Conservation (phyloP, 2,797 vertebrate species). For the Tachyglossus aculeatus region DNA sequence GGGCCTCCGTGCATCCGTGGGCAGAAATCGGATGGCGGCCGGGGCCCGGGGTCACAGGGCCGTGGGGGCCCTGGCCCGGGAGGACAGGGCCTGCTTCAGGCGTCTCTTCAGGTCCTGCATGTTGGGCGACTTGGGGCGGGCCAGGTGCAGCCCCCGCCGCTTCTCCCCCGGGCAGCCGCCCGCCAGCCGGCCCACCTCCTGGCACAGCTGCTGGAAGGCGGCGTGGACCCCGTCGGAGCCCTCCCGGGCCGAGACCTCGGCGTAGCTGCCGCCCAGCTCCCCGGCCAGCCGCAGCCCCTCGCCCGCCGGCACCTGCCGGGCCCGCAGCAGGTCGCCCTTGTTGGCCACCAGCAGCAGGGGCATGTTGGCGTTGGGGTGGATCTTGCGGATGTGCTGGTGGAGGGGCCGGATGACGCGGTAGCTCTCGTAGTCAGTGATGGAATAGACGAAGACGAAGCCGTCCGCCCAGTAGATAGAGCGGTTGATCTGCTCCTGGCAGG, state of each 20-base stretch:
- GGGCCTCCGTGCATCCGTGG: too few species aligned
- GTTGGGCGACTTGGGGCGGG: constrained; percentile 90
- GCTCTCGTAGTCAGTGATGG: constrained; percentile 91
- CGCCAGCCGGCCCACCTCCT: constrained; percentile 85
- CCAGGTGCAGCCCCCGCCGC: constrained; percentile 86
- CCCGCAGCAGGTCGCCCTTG: constrained; percentile 90
- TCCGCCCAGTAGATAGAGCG: constrained; percentile 95
- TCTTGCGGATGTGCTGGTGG: constrained; percentile 89
- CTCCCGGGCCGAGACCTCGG: constrained; percentile 90
- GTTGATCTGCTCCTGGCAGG: constrained; percentile 90
- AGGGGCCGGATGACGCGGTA: constrained; percentile 87
- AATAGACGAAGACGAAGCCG: constrained; percentile 90
- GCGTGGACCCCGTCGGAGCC: constrained; percentile 85
- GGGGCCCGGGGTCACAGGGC: too few species aligned
- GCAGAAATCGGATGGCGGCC: too few species aligned
- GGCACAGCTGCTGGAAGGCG: constrained; percentile 89
- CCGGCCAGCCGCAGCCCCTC: constrained; percentile 86
- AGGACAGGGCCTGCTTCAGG: constrained; percentile 90
- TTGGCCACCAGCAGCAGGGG: constrained; percentile 90
- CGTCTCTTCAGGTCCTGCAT: constrained; percentile 95
- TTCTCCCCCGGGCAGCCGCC: constrained; percentile 89
- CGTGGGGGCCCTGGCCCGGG: constrained; percentile 86
- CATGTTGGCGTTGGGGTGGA: constrained; percentile 89
- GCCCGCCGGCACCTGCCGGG: constrained; percentile 85
- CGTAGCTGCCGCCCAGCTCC: constrained; percentile 83